phyloP scores from a whole-genome alignment of 2,113 vertebrate species.

The Pitta sordida region DNA sequence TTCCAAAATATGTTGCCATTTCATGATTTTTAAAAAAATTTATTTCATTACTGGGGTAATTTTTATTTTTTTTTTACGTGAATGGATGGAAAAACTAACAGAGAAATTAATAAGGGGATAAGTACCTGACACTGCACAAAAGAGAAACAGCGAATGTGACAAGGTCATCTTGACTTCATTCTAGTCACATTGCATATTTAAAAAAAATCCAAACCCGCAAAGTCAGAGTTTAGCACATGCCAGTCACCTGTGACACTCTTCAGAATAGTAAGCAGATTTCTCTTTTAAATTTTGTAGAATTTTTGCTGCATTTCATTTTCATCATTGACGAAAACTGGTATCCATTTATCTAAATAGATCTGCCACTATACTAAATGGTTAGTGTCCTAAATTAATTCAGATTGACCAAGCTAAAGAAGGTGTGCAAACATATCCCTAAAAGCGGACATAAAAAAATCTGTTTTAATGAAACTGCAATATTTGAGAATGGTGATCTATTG shows the following conservation, averaged over 20 bases:
- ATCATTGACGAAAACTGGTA: conserved; percentile 23
- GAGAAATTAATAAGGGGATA: not conserved
- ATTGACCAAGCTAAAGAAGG: conserved; percentile 12
- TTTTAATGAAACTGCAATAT: not conserved
- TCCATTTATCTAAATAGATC: conserved; percentile 38
- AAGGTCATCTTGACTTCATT: not conserved
- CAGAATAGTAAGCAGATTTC: not conserved
- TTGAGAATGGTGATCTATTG: not conserved
- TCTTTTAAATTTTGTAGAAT: not conserved
- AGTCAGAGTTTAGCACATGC: not conserved
- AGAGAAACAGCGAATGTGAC: not conserved
- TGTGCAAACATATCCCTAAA: not conserved
- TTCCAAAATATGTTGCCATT: not conserved
- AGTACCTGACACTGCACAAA: not conserved
- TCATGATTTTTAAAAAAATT: not conserved
- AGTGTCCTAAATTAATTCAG: not conserved
- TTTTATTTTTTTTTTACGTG: not conserved
- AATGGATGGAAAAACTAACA: not conserved
- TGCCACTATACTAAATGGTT: not conserved
- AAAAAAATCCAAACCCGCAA: not conserved
- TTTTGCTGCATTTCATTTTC: not conserved
- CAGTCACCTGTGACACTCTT: not conserved
- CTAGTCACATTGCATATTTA: not conserved
- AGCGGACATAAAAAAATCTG: not conserved
- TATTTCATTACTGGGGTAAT: not conserved